A percentile compares a stretch with the other conserved stretches of the same genome.
Evolutionary conservation across 2,888 invertebrate genomes (phyloP).

Genomic region (Apotomis betuletana): DNA sequence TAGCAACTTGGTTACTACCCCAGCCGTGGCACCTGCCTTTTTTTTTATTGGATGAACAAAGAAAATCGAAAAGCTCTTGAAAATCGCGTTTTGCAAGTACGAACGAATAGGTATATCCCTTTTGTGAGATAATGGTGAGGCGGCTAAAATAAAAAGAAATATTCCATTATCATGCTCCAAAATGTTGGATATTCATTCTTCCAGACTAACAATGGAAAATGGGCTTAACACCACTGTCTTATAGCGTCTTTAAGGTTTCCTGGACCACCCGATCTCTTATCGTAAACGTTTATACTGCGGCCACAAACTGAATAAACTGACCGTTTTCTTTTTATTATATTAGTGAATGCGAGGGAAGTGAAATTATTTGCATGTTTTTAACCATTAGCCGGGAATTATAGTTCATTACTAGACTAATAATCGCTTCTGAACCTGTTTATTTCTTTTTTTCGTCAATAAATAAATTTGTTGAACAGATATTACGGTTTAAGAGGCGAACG

Average conservation of each 20-base stretch:
- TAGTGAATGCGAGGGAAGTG: conserved; percentile 11
- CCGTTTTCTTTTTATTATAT: conserved; percentile 34
- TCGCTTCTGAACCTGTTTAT: background rate
- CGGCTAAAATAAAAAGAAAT: conserved; percentile 30
- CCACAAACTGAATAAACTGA: conserved; percentile 32
- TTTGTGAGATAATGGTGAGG: conserved; percentile 12
- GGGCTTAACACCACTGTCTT: conserved; percentile 6
- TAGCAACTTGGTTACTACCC: background rate
- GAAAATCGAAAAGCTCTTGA: background rate
- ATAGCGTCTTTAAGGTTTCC: conserved; percentile 12
- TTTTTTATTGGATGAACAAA: conserved; percentile 14
- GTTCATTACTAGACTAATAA: conserved; percentile 10
- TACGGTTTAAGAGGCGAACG: background rate
- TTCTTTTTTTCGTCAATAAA: background rate
- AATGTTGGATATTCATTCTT: conserved; percentile 1
- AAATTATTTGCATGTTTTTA: conserved; percentile 29
- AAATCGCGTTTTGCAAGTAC: background rate
- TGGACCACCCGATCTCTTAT: conserved; percentile 13
- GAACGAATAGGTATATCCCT: background rate
- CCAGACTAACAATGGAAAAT: conserved; percentile 13
- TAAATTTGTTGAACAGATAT: background rate
- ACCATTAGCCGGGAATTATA: conserved; percentile 16
- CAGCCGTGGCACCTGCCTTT: background rate
- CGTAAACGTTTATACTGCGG: conserved; percentile 36
- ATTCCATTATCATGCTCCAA: conserved; percentile 22